Conservation (phyloP, 2,113 vertebrate species). For the Rhadina sibilatrix region DNA sequence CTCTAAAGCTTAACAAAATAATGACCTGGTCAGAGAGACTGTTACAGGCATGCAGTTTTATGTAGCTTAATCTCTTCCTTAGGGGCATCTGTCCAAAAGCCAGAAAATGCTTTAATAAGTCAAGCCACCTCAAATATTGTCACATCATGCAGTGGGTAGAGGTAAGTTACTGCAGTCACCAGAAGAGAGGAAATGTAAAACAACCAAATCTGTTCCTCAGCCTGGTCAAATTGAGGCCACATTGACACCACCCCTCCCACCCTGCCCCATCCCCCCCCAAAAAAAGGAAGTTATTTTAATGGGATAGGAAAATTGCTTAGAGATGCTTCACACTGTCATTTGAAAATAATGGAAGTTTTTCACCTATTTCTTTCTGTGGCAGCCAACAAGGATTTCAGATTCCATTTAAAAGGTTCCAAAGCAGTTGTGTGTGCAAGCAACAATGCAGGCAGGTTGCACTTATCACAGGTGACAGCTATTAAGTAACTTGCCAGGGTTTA, state of each 20-base stretch:
- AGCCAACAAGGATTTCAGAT: background rate
- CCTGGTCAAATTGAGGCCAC: background rate
- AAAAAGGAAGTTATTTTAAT: background rate
- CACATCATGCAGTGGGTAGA: background rate
- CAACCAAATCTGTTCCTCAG: background rate
- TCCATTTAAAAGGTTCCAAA: background rate
- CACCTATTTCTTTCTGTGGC: background rate
- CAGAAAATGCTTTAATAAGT: background rate
- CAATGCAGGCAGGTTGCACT: background rate
- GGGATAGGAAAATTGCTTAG: background rate
- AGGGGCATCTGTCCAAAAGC: background rate
- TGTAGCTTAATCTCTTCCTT: background rate
- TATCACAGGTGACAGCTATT: background rate
- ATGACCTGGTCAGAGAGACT: background rate
- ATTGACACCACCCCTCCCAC: background rate
- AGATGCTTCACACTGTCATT: background rate
- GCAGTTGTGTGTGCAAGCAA: background rate
- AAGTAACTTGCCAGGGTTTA: slow-evolving; percentile 32
- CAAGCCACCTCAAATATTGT: background rate
- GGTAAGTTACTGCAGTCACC: background rate
- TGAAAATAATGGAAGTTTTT: background rate
- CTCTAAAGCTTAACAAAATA: background rate
- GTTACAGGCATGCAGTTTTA: background rate
- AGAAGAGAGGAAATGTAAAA: background rate
- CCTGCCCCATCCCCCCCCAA: background rate